Evolutionary conservation across 92 coral and sea anemone genomes (phyloP).

Genomic region (Porites rus): DNA sequence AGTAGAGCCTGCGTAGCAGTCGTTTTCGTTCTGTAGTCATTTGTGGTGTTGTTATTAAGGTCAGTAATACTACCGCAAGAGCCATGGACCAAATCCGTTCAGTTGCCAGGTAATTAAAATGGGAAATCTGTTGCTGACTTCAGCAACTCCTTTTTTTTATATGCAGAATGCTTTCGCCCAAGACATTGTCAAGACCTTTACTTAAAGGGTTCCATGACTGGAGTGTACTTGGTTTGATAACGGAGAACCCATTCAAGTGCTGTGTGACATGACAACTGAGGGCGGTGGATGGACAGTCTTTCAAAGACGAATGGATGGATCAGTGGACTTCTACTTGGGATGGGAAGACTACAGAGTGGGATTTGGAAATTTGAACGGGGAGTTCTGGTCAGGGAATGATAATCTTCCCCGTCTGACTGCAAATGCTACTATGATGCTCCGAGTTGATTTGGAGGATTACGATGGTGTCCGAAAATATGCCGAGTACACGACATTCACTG

Average conservation of each 20-base stretch:
- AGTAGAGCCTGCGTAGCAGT: too few relatives aligned
- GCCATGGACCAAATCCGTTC: not conserved
- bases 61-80: too few relatives aligned
- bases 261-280: constrained; percentile 41
- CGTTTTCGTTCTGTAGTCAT: too few relatives aligned
- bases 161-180: not conserved
- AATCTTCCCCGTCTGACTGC: constrained; percentile 53
- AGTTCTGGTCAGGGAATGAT: constrained; percentile 63
- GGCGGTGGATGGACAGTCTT: constrained; percentile 49
- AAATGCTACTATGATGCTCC: constrained; percentile 25
- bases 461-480: constrained; percentile 46
- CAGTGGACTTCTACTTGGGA: constrained; percentile 26
- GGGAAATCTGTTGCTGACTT: not conserved
- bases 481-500: constrained; percentile 44
- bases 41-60: too few relatives aligned
- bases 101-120: not conserved
- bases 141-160: not conserved
- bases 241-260: constrained; percentile 30
- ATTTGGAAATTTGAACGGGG: constrained; percentile 62
- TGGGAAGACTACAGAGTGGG: constrained; percentile 47
- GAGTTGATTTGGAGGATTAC: constrained; percentile 67
- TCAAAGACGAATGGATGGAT: constrained; percentile 42
- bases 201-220: not conserved
- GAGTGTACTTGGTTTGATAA: constrained; percentile 32
- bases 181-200: constrained; percentile 18